Conservation (phyloP, 2,113 vertebrate genomes). For the Corythaixoides concolor region DNA sequence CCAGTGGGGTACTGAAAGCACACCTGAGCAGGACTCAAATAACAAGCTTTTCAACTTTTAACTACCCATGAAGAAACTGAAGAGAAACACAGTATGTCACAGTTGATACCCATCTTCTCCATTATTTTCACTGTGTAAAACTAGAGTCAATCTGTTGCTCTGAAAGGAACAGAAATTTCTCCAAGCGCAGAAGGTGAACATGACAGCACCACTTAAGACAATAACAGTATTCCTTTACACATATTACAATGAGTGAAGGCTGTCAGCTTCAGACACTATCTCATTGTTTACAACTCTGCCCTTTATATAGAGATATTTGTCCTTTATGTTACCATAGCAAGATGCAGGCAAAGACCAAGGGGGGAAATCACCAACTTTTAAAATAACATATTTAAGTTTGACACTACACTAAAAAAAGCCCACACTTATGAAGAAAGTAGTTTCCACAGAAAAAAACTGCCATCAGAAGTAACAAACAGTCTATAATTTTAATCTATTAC, state of each 20-base stretch:
- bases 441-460: neutral
- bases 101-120: neutral
- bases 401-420: neutral
- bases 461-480: neutral
- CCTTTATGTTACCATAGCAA: neutral
- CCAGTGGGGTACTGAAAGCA: neutral
- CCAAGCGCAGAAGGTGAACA: neutral
- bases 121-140: neutral
- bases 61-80: neutral
- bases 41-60: neutral
- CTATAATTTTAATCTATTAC: neutral
- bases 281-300: neutral
- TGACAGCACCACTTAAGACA: slow-evolving; percentile 18
- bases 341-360: neutral
- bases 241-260: neutral
- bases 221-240: neutral
- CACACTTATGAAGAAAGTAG: neutral
- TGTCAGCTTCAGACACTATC: neutral
- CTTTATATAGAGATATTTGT: neutral
- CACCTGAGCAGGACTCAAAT: neutral
- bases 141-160: neutral
- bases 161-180: neutral
- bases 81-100: neutral
- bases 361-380: neutral
- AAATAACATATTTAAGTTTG: neutral